A percentile compares a stretch with the other conserved stretches of the same genome.
phyloP scores from a whole-genome alignment of 2,113 vertebrate species.

The Aegithalos caudatus region DNA sequence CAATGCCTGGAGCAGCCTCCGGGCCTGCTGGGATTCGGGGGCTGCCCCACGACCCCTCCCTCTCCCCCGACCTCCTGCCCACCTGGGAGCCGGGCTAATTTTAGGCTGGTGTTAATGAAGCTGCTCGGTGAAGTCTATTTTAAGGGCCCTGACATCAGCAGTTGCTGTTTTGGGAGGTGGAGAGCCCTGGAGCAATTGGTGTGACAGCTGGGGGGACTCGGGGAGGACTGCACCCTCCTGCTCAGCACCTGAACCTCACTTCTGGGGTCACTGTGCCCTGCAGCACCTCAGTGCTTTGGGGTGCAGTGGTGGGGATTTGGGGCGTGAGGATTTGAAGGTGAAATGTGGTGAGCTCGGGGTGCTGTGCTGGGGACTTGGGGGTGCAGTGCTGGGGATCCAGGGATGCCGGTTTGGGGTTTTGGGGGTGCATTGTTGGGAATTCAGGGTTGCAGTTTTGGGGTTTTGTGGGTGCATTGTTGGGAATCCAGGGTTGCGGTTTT shows the following conservation, averaged over 20 bases:
- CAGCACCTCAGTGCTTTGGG: background rate
- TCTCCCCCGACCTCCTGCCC: background rate
- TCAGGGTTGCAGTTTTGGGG: fast-evolving
- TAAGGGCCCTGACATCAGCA: constrained; percentile 68
- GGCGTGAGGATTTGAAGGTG: background rate
- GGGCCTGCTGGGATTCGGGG: background rate
- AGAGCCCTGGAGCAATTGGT: background rate
- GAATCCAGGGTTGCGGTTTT: fast-evolving
- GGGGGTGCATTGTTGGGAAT: too few species aligned
- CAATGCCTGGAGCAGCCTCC: background rate
- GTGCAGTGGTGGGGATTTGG: fast-evolving
- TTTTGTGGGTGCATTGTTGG: too few species aligned
- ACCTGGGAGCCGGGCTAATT: constrained; percentile 57
- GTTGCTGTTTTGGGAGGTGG: constrained; percentile 43
- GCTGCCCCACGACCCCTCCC: background rate
- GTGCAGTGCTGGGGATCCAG: fast-evolving
- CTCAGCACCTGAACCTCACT: background rate
- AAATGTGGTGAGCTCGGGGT: background rate
- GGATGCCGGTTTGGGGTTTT: fast-evolving
- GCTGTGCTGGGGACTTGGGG: background rate
- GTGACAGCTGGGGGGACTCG: background rate
- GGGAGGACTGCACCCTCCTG: background rate
- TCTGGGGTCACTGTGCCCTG: background rate
- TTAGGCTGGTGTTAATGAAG: constrained; percentile 71
- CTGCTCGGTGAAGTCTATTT: constrained; percentile 68